These are phyloP conservation scores for Pterostichus madidus DNA, from an alignment of 2,888 invertebrate species.

Conservation along the genomic window DNA sequence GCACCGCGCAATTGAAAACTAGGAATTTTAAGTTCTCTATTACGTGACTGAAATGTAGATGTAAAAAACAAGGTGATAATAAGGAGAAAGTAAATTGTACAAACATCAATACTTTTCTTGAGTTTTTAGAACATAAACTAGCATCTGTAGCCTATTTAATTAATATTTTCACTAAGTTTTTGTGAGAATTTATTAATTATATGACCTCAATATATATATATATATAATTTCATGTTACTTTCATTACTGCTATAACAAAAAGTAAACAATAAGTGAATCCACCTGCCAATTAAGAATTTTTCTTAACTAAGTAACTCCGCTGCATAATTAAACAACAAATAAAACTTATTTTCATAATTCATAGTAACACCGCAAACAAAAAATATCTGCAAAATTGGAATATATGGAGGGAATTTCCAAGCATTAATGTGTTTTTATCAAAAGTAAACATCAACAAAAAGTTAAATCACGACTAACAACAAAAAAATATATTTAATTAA, in stretches of 20 bases:
- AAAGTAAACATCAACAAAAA: background rate
- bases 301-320: no score
- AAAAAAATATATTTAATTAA: no score
- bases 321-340: background rate
- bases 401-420: background rate
- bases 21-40: no score
- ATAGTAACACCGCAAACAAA: background rate
- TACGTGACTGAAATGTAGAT: no score
- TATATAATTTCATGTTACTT: slow-evolving; percentile 25
- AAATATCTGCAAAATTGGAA: background rate
- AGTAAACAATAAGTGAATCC: background rate
- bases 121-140: background rate
- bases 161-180: slow-evolving; percentile 38
- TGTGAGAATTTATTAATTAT: slow-evolving; percentile 25
- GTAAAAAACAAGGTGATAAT: background rate
- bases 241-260: slow-evolving; percentile 2
- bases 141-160: background rate
- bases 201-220: slow-evolving; percentile 32
- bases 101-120: background rate
- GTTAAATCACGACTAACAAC: no score
- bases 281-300: no score
- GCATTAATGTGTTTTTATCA: background rate
- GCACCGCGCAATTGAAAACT: no score
- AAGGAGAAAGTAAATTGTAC: background rate
- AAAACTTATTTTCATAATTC: slow-evolving; percentile 4